Percentiles rank a stretch among this genome's conserved stretches.
phyloP scores from a whole-genome alignment of 2,888 invertebrate genomes.

The Scelioninae gen. 2 region DNA sequence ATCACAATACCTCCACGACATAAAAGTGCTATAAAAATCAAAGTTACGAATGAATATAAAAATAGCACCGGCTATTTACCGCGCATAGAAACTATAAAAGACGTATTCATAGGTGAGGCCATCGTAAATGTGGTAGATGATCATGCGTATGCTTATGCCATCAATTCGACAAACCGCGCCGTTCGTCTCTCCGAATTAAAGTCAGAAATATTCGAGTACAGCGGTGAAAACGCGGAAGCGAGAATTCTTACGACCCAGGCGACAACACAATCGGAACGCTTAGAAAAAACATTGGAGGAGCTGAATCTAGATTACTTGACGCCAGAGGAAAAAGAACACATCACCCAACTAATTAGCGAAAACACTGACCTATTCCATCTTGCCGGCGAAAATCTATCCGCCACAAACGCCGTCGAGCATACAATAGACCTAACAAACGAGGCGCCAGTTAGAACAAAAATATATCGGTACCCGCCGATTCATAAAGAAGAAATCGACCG shows the following conservation, averaged over 20 bases:
- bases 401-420: constrained; percentile 44
- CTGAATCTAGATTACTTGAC: background rate
- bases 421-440: constrained; percentile 37
- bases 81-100: background rate
- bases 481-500: constrained; percentile 54
- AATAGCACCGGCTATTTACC: background rate
- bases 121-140: constrained; percentile 3
- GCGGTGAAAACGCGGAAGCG: background rate
- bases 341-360: background rate
- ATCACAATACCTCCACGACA: constrained; percentile 6
- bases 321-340: no score
- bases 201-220: background rate
- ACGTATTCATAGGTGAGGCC: background rate
- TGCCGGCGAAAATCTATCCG: constrained; percentile 46
- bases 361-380: constrained; percentile 52
- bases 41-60: constrained; percentile 1
- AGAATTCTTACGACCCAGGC: background rate
- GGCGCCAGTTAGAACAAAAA: constrained; percentile 45
- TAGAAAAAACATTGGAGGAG: constrained; percentile 1
- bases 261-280: constrained; percentile 1
- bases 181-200: background rate
- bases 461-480: no score
- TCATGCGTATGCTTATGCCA: constrained; percentile 2
- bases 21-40: background rate
- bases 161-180: constrained; percentile 4